Evolutionary conservation across 2,113 vertebrate genomes (phyloP).

Genomic region (Phaethon lepturus): DNA sequence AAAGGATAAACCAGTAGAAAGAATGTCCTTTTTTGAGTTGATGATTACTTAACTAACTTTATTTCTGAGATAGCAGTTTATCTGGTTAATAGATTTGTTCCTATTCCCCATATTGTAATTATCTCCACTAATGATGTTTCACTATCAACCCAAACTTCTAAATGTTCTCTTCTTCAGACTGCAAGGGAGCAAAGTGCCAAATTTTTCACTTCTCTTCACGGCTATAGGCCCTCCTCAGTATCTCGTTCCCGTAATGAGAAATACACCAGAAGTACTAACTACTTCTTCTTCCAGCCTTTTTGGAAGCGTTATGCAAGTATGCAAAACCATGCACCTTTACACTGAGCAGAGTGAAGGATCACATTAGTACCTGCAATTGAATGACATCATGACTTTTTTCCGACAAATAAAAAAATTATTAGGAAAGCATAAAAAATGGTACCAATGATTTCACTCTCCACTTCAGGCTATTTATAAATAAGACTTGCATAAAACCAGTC

Average conservation of each 20-base stretch:
- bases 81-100: background rate
- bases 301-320: background rate
- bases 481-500: background rate
- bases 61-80: background rate
- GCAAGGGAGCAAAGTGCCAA: background rate
- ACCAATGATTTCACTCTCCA: background rate
- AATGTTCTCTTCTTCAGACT: background rate
- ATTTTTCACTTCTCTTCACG: background rate
- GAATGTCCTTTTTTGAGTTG: background rate
- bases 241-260: background rate
- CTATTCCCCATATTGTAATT: background rate
- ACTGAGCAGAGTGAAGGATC: background rate
- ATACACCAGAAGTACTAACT: background rate
- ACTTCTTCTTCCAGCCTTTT: background rate
- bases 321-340: background rate
- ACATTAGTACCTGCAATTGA: background rate
- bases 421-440: background rate
- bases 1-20: background rate
- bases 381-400: background rate
- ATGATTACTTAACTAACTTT: background rate
- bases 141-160: background rate
- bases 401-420: background rate
- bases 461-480: background rate
- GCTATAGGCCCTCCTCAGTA: background rate
- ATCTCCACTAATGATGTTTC: background rate